Percentiles rank a stretch among this genome's conserved stretches.
Evolutionary conservation across 2,888 invertebrate species (phyloP).

Genomic region (Tridacna crocea): DNA sequence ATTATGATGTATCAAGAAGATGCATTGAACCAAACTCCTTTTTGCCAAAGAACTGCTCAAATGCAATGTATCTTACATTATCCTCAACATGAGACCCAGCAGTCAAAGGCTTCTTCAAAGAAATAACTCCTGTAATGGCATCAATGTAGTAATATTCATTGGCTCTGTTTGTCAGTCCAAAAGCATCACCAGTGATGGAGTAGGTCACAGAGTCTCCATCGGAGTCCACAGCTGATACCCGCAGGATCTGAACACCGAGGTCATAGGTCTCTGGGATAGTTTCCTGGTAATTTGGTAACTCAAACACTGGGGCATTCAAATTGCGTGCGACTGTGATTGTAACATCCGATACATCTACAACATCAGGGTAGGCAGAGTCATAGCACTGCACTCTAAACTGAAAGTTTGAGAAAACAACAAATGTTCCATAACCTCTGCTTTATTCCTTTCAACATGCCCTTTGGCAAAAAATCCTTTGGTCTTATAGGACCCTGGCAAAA

Average conservation of each 20-base stretch:
- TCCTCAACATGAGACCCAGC: conserved; percentile 63
- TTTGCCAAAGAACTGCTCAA: no score
- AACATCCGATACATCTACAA: conserved; percentile 58
- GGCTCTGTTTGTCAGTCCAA: conserved; percentile 52
- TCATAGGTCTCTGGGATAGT: conserved; percentile 70
- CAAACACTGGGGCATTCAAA: conserved; percentile 70
- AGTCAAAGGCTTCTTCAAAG: conserved; percentile 74
- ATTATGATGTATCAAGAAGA: no score
- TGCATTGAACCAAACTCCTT: no score
- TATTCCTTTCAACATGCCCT: no score
- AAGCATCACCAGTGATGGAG: conserved; percentile 72
- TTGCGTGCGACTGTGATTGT: conserved; percentile 72
- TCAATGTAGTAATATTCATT: conserved; percentile 73
- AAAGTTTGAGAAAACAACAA: conserved; percentile 6
- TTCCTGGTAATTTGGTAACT: conserved; percentile 64
- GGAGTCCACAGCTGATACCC: conserved; percentile 68
- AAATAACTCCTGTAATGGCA: conserved; percentile 70
- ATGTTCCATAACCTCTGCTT: no score
- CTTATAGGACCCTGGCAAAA: no score
- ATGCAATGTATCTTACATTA: conserved; percentile 57
- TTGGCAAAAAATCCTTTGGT: no score
- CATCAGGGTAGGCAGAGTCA: conserved; percentile 72
- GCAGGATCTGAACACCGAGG: conserved; percentile 72
- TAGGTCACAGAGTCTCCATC: conserved; percentile 74
- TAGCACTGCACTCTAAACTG: conserved; percentile 66